Conservation (phyloP, 2,113 vertebrate genomes). For the Passerina amoena region DNA sequence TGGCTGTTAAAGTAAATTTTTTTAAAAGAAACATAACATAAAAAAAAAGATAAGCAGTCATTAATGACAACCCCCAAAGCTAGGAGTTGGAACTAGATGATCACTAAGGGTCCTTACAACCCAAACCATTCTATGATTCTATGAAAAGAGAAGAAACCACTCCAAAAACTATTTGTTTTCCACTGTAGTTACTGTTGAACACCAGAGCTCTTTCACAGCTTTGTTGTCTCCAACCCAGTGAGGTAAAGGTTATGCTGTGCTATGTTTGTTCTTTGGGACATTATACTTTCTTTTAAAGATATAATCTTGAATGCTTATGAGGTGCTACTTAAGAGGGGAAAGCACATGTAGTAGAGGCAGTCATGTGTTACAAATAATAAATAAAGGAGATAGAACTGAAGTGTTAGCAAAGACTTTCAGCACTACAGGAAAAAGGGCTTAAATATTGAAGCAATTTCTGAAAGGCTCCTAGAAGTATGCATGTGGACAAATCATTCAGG, state of each 20-base stretch:
- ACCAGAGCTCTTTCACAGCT: constrained; percentile 1
- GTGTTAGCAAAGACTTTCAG: not conserved
- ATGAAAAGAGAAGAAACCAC: not conserved
- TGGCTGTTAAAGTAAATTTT: not conserved
- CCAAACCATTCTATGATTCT: not conserved
- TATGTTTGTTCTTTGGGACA: not conserved
- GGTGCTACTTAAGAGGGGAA: not conserved
- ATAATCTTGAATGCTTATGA: not conserved
- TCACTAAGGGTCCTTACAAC: not conserved
- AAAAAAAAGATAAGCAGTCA: not conserved
- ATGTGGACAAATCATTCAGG: not conserved
- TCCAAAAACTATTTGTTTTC: not conserved
- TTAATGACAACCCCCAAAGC: not conserved
- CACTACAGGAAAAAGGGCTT: not conserved
- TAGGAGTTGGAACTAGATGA: not conserved
- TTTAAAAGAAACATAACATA: not conserved
- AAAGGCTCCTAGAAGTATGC: not conserved
- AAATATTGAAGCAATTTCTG: not conserved
- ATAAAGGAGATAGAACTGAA: not conserved
- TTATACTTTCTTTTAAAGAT: constrained; percentile 1
- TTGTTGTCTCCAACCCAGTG: not conserved
- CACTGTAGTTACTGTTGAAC: not conserved
- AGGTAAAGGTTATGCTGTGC: not conserved
- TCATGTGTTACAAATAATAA: not conserved
- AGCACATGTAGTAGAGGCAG: not conserved